These are phyloP conservation scores for Sceliomorpha sp. DNA, from an alignment of 2,888 invertebrate species.

Conservation along the genomic window DNA sequence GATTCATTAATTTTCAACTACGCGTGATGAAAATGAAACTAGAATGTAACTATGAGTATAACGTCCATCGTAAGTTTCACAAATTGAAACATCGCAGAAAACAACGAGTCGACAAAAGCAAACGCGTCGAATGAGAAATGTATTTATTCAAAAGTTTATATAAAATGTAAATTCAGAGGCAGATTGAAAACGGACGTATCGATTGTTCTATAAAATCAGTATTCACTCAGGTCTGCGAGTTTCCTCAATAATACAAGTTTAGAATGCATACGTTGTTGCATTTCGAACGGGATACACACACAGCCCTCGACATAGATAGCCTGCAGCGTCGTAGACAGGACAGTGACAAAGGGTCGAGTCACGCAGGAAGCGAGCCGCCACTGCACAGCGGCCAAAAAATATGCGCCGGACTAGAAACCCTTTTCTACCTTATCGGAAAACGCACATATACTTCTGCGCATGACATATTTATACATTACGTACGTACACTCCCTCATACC, in stretches of 20 bases:
- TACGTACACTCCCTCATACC: no score
- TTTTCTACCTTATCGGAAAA: conserved; percentile 9
- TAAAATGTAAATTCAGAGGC: background rate
- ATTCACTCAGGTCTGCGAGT: background rate
- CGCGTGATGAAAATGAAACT: no score
- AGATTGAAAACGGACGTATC: conserved; percentile 1
- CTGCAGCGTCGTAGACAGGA: conserved; percentile 19
- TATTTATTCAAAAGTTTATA: background rate
- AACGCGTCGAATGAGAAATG: background rate
- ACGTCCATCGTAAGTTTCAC: no score
- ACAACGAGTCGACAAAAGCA: no score
- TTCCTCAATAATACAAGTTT: conserved; percentile 7
- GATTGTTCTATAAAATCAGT: background rate
- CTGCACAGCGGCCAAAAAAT: conserved; percentile 4
- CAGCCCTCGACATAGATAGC: conserved; percentile 14
- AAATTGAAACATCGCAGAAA: no score
- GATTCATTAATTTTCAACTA: no score
- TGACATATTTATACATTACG: no score
- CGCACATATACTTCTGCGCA: background rate
- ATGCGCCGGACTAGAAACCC: conserved; percentile 2
- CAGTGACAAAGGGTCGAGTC: conserved; percentile 20
- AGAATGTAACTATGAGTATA: no score
- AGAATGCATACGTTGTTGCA: conserved; percentile 2
- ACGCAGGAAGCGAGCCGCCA: conserved; percentile 2
- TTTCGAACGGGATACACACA: background rate